Conservation (phyloP, 2,888 invertebrate genomes). For the Ornithoptera priamus region DNA sequence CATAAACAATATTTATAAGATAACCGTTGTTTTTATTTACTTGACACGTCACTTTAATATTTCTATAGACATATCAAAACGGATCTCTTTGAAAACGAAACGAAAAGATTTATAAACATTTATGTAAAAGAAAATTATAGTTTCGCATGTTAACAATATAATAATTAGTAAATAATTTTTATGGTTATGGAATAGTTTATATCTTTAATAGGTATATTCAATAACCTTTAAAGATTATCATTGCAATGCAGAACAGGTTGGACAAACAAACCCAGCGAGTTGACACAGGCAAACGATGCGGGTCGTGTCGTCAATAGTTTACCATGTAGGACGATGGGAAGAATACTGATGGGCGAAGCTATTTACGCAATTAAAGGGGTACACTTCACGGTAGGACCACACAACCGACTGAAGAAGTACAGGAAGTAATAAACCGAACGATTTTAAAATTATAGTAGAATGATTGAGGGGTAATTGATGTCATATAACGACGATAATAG, state of each 20-base stretch:
- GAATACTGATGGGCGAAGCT: conserved; percentile 36
- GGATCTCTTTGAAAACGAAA: too few relatives aligned
- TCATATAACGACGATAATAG: not conserved
- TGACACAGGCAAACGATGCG: conserved; percentile 65
- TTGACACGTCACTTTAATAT: too few relatives aligned
- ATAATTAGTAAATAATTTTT: not conserved
- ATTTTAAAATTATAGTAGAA: conserved; percentile 2
- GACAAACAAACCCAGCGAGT: conserved; percentile 53
- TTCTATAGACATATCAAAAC: too few relatives aligned
- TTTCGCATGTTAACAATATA: not conserved
- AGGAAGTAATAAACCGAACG: conserved; percentile 25
- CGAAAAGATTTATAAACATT: too few relatives aligned
- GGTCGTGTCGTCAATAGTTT: conserved; percentile 48
- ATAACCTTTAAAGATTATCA: conserved; percentile 26
- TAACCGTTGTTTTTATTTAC: too few relatives aligned
- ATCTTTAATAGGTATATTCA: not conserved
- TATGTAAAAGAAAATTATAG: too few relatives aligned
- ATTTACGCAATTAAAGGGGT: conserved; percentile 28
- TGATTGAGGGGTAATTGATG: conserved; percentile 6
- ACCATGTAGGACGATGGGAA: conserved; percentile 39
- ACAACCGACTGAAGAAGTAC: conserved; percentile 8
- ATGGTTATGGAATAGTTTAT: not conserved
- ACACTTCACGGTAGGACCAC: conserved; percentile 11
- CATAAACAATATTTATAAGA: too few relatives aligned
- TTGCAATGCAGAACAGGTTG: conserved; percentile 61